Evolutionary conservation across 2,797 vertebrate species (phyloP).

Genomic region (Xenopus petersii): DNA sequence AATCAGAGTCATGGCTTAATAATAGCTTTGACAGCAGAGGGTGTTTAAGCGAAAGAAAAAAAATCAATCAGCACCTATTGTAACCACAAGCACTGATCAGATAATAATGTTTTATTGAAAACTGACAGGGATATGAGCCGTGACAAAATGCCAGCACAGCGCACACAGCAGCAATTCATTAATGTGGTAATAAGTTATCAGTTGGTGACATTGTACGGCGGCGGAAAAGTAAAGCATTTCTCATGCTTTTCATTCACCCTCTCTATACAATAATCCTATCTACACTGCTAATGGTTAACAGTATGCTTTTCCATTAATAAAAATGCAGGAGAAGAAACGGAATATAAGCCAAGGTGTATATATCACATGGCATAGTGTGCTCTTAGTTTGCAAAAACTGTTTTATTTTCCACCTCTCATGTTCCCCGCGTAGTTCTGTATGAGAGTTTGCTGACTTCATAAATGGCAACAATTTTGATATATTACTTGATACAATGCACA

Average conservation of each 20-base stretch:
- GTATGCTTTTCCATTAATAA: too few species aligned
- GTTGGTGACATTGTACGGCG: conserved; percentile 10
- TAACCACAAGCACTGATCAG: conserved; percentile 27
- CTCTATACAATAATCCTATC: too few species aligned
- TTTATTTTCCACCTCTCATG: too few species aligned
- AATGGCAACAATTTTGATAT: too few species aligned
- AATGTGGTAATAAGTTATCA: conserved; percentile 13
- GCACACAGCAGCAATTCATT: conserved; percentile 26
- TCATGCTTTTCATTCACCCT: neutral
- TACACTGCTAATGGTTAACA: too few species aligned
- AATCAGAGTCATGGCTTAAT: conserved; percentile 31
- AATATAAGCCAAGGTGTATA: too few species aligned
- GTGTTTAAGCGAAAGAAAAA: conserved; percentile 12
- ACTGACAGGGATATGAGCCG: conserved; percentile 3
- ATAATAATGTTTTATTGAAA: conserved; percentile 34
- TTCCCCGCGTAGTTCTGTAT: too few species aligned
- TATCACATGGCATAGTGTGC: too few species aligned
- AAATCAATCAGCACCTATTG: conserved; percentile 28
- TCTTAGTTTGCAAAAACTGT: too few species aligned
- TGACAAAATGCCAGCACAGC: conserved; percentile 17
- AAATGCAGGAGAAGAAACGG: too few species aligned
- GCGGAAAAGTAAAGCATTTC: neutral
- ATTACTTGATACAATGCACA: too few species aligned
- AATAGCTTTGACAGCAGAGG: conserved; percentile 27
- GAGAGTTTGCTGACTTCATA: too few species aligned